A percentile compares a stretch with the other conserved stretches of the same genome.
These are phyloP conservation scores for Pelecanus crispus DNA, from an alignment of 2,113 vertebrate genomes.

Conservation along the genomic window DNA sequence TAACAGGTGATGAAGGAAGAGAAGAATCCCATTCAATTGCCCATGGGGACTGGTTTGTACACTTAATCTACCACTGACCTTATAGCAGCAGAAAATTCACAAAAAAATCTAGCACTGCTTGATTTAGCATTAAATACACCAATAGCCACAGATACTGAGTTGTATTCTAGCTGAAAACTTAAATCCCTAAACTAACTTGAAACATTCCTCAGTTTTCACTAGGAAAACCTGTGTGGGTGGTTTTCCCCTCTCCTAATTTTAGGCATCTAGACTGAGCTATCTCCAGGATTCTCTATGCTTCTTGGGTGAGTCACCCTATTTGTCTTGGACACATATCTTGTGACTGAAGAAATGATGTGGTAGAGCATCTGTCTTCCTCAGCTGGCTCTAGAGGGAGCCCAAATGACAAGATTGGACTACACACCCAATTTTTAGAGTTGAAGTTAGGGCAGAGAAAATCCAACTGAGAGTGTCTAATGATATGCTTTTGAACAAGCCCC, in stretches of 20 bases:
- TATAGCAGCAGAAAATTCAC: background rate
- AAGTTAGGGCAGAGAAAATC: background rate
- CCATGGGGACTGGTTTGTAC: background rate
- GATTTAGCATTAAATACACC: background rate
- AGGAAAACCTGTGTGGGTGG: background rate
- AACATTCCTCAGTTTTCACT: background rate
- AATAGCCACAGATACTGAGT: background rate
- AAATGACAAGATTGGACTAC: conserved; percentile 36
- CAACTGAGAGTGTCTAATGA: background rate
- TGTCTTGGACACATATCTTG: background rate
- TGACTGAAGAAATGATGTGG: background rate
- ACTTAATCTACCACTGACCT: background rate
- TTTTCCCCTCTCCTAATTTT: background rate
- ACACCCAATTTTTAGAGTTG: background rate
- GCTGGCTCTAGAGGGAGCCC: conserved; percentile 62
- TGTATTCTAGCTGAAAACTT: background rate
- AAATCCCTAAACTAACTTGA: background rate
- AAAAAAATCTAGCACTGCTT: background rate
- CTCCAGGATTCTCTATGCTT: background rate
- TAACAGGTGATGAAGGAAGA: background rate
- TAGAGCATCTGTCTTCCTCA: background rate
- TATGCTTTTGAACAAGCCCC: background rate
- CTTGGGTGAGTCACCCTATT: background rate
- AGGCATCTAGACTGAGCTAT: background rate
- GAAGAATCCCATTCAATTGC: background rate